These are phyloP conservation scores for Anthopleura sola DNA, from an alignment of 64 coral and sea anemone species.

Conservation along the genomic window DNA sequence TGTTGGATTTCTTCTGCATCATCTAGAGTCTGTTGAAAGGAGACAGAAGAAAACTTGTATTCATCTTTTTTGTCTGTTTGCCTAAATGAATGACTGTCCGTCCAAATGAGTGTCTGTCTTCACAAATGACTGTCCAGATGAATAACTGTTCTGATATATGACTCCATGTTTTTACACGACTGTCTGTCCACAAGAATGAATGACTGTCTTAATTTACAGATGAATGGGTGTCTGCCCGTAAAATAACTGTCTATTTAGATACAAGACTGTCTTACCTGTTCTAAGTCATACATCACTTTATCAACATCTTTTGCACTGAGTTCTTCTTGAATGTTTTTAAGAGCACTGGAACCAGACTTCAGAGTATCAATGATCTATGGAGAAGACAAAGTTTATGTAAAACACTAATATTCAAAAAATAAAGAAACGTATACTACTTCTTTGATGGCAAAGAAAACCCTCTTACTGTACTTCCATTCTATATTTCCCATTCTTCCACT, in stretches of 20 bases:
- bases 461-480: not conserved
- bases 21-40: conserved; percentile 10
- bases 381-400: too few species aligned
- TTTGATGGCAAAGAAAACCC: too few species aligned
- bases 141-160: not conserved
- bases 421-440: not conserved
- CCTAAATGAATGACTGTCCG: not conserved
- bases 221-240: too few species aligned
- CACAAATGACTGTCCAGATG: not conserved
- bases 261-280: conserved; percentile 16
- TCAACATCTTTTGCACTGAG: conserved; percentile 35
- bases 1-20: conserved; percentile 24
- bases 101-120: not conserved
- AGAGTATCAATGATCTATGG: conserved; percentile 40
- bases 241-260: not conserved
- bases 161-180: not conserved
- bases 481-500: too few species aligned
- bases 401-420: too few species aligned
- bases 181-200: not conserved
- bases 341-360: conserved; percentile 34
- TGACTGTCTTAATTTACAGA: too few species aligned
- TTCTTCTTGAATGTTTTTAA: conserved; percentile 31
- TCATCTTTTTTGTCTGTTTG: not conserved
- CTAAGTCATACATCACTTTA: conserved; percentile 41
- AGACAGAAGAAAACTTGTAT: not conserved